These are phyloP conservation scores for Alviniconcha strummeri DNA, from an alignment of 2,888 invertebrate genomes.

Conservation along the genomic window DNA sequence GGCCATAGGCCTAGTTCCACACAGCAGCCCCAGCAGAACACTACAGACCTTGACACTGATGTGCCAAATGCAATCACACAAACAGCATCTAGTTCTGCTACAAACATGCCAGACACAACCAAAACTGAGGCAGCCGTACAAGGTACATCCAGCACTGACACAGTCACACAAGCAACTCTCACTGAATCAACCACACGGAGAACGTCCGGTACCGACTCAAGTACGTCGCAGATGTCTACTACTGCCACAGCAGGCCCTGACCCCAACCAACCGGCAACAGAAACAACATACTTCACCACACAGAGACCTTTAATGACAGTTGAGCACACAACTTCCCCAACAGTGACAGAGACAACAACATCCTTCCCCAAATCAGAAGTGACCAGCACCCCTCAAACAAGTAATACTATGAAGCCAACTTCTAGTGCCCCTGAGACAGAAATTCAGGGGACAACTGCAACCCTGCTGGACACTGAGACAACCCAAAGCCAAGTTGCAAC, in stretches of 20 bases:
- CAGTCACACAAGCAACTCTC: too few species aligned
- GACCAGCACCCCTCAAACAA: not conserved
- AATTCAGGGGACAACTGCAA: too few species aligned
- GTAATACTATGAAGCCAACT: not conserved
- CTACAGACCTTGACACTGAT: not conserved
- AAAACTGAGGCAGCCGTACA: too few species aligned
- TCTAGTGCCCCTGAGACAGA: not conserved
- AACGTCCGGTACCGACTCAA: too few species aligned
- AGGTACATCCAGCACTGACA: too few species aligned
- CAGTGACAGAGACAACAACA: not conserved
- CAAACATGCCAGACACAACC: too few species aligned
- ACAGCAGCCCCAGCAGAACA: not conserved
- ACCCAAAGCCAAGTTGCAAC: too few species aligned
- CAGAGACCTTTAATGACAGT: not conserved
- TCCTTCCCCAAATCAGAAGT: not conserved
- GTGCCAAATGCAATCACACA: not conserved
- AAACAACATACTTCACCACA: not conserved
- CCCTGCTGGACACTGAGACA: too few species aligned
- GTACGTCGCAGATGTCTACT: too few species aligned
- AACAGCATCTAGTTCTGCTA: not conserved
- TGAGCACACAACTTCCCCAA: too few species aligned
- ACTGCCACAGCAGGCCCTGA: too few species aligned
- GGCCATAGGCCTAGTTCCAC: not conserved
- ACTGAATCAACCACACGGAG: too few species aligned
- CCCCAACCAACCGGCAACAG: not conserved